phyloP scores from a whole-genome alignment of 92 coral and sea anemone species.

The Epizoanthus illoricatus region DNA sequence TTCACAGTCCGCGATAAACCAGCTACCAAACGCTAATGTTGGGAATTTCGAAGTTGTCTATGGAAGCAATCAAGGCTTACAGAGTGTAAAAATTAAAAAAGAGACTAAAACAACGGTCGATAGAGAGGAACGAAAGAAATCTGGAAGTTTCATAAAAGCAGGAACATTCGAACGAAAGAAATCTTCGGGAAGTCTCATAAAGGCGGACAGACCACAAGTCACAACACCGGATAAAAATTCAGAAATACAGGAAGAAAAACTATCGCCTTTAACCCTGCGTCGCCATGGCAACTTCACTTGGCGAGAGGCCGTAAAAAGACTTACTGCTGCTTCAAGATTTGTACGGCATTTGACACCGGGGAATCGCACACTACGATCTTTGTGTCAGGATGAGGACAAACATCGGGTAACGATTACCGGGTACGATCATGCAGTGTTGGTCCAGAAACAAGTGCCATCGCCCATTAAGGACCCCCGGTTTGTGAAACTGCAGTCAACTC shows the following conservation, averaged over 20 bases:
- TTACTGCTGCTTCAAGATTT: constrained; percentile 15
- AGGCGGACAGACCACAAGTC: background rate
- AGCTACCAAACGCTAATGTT: background rate
- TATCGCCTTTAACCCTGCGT: background rate
- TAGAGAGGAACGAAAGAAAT: background rate
- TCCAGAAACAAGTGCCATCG: background rate
- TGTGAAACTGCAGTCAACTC: background rate
- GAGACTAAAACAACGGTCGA: background rate
- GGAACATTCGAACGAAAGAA: background rate
- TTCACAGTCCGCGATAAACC: background rate
- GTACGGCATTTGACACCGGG: constrained; percentile 28
- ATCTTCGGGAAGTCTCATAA: background rate
- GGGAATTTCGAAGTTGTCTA: constrained; percentile 11
- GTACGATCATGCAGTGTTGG: background rate
- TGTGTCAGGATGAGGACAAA: constrained; percentile 2
- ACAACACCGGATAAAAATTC: background rate
- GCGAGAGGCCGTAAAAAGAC: constrained; percentile 26
- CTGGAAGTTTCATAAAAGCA: background rate
- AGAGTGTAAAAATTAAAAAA: background rate
- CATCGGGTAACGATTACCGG: background rate
- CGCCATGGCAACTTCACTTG: constrained; percentile 33
- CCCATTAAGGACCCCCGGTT: constrained; percentile 12
- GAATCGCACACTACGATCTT: constrained; percentile 4
- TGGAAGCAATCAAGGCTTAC: constrained; percentile 8
- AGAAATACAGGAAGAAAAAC: constrained; percentile 3